These are phyloP conservation scores for Apis cerana DNA, from an alignment of 1,140 invertebrate species.

Conservation along the genomic window DNA sequence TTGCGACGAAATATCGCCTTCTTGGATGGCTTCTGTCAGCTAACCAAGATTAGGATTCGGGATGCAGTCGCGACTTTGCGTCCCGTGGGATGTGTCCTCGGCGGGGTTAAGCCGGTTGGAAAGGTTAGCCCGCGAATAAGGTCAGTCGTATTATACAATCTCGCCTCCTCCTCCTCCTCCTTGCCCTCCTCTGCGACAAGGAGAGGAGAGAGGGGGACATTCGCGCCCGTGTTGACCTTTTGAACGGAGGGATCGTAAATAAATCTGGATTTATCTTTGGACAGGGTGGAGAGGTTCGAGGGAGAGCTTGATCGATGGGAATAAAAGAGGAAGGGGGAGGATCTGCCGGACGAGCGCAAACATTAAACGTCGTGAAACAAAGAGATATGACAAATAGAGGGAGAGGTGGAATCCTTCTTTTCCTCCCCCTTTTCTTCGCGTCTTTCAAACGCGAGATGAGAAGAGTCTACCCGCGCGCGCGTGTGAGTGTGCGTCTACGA, in stretches of 20 bases:
- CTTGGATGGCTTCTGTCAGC: constrained; percentile 51
- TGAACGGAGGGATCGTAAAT: constrained; percentile 60
- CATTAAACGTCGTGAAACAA: neutral
- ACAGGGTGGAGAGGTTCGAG: neutral
- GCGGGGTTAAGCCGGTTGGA: constrained; percentile 27
- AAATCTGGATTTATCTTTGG: constrained; percentile 63
- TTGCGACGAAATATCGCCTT: constrained; percentile 73
- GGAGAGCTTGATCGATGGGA: constrained; percentile 21
- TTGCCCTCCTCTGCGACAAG: neutral
- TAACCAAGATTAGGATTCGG: constrained; percentile 72
- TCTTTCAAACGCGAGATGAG: neutral
- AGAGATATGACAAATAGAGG: neutral
- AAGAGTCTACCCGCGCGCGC: neutral
- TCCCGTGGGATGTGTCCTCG: constrained; percentile 32
- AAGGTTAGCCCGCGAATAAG: constrained; percentile 41
- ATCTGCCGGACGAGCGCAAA: neutral
- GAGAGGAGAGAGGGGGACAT: constrained; percentile 12
- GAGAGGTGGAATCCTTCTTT: too few relatives aligned
- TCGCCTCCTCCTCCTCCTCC: neutral
- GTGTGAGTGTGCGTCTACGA: too few relatives aligned
- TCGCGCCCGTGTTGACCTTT: constrained; percentile 35
- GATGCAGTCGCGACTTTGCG: constrained; percentile 57
- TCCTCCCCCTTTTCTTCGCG: neutral
- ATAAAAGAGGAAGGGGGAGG: neutral
- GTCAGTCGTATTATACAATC: constrained; percentile 64